Evolutionary conservation across 2,888 invertebrate genomes (phyloP).

Genomic region (Erebia ligea): DNA sequence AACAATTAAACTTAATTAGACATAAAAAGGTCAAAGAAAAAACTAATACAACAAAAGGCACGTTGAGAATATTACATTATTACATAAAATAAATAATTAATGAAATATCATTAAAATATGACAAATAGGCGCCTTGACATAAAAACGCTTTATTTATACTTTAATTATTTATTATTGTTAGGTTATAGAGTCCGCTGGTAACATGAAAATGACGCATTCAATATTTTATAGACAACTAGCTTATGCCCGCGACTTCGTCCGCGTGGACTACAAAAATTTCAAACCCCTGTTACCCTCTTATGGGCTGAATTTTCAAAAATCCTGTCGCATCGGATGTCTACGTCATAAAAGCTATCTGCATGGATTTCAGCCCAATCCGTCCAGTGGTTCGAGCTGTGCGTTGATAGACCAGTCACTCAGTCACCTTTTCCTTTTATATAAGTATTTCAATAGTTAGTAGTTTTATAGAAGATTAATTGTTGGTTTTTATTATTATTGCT

Average conservation of each 20-base stretch:
- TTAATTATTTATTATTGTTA: neutral
- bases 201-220: neutral
- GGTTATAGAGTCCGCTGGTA: neutral
- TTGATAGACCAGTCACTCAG: no score
- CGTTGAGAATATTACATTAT: neutral
- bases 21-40: neutral
- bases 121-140: conserved; percentile 14
- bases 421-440: no score
- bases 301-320: no score
- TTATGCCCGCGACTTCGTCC: no score
- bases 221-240: conserved; percentile 2
- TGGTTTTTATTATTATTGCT: neutral
- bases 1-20: neutral
- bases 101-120: conserved; percentile 3
- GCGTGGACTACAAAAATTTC: no score
- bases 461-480: neutral
- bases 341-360: no score
- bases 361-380: no score
- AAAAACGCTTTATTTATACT: neutral
- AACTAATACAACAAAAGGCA: neutral
- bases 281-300: no score
- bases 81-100: neutral
- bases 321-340: no score
- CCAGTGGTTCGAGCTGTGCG: no score
- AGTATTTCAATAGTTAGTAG: no score